Percentiles rank a stretch among this genome's conserved stretches.
phyloP scores from a whole-genome alignment of 2,113 vertebrate genomes.

The Toxotes chatareus region DNA sequence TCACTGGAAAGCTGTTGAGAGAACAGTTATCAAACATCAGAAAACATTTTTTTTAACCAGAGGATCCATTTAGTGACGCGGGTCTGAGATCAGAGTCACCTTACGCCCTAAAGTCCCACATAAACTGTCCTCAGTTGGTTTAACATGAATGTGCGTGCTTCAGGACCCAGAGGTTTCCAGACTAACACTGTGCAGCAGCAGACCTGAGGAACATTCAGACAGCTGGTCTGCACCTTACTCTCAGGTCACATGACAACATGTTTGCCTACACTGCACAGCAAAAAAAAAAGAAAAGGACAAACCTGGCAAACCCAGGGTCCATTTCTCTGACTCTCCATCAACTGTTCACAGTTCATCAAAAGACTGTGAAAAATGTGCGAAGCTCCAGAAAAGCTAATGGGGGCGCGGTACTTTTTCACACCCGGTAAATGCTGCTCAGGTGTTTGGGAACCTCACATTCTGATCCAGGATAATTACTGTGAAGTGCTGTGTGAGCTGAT shows the following conservation, averaged over 20 bases:
- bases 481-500: background rate
- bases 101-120: background rate
- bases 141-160: background rate
- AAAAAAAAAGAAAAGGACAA: background rate
- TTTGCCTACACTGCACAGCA: background rate
- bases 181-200: background rate
- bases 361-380: background rate
- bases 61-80: too few species aligned
- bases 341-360: background rate
- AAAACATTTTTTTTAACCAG: too few species aligned
- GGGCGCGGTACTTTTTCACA: background rate
- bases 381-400: background rate
- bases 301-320: background rate
- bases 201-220: background rate
- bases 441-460: slow-evolving; percentile 2
- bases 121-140: background rate
- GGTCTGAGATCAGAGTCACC: background rate
- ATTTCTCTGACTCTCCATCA: background rate
- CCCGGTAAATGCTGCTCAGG: background rate
- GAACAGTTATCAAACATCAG: too few species aligned
- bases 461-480: slow-evolving; percentile 7
- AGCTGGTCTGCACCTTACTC: slow-evolving; percentile 19
- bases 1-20: too few species aligned
- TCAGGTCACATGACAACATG: background rate
- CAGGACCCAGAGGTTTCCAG: background rate